A percentile compares a stretch with the other conserved stretches of the same genome.
Conservation (phyloP, 1,140 invertebrate species). For the Drosophila santomea region DNA sequence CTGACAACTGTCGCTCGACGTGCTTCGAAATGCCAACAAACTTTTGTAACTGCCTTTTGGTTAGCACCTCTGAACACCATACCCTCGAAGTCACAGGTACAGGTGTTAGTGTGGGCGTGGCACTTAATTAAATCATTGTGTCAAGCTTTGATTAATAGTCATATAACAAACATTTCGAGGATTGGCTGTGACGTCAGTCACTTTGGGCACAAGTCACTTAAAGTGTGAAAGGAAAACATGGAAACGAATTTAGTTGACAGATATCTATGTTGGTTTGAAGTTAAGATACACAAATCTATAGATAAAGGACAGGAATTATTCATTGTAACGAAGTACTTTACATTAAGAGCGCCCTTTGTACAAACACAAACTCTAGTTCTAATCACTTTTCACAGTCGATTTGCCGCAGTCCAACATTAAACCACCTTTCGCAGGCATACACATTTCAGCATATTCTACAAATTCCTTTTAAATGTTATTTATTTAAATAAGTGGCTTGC, state of each 20-base stretch:
- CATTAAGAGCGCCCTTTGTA: too few relatives aligned
- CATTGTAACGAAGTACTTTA: too few relatives aligned
- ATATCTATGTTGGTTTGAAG: too few relatives aligned
- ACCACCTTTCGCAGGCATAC: not conserved
- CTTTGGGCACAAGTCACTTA: not conserved
- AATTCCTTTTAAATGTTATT: constrained; percentile 25
- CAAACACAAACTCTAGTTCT: not conserved
- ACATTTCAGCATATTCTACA: constrained; percentile 6
- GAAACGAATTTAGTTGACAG: too few relatives aligned
- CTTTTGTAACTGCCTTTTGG: constrained; percentile 30
- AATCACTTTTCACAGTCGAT: not conserved
- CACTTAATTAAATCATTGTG: constrained; percentile 63
- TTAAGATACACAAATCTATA: too few relatives aligned
- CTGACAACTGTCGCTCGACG: constrained; percentile 36
- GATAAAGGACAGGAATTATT: too few relatives aligned
- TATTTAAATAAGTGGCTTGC: constrained; percentile 35
- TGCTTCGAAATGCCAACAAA: constrained; percentile 46
- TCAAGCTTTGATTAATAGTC: constrained; percentile 51
- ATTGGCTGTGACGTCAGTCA: constrained; percentile 12
- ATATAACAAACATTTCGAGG: constrained; percentile 12
- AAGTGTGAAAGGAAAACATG: not conserved
- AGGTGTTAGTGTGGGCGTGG: constrained; percentile 67
- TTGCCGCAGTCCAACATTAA: not conserved
- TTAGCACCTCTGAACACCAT: constrained; percentile 11
- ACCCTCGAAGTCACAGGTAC: not conserved